Evolutionary conservation across 2,888 invertebrate species (phyloP).

Genomic region (Pardosa pseudoannulata): DNA sequence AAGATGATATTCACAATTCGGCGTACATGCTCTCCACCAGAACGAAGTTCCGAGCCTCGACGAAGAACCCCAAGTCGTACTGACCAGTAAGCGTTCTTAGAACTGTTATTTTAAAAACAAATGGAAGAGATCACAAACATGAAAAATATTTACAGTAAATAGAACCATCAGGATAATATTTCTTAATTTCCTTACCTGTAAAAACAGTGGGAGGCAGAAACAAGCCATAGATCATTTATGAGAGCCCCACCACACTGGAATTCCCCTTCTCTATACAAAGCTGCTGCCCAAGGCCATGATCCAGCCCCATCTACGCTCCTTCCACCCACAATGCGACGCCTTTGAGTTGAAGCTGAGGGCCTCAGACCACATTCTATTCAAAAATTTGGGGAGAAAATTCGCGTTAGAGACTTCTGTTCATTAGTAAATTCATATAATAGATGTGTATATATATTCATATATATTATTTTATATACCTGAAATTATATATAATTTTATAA

Average conservation of each 20-base stretch:
- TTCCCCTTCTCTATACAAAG: slow-evolving; percentile 88
- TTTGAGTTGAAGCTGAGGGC: slow-evolving; percentile 28
- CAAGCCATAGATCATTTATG: slow-evolving; percentile 84
- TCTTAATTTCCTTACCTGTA: slow-evolving; percentile 81
- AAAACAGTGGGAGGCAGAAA: slow-evolving; percentile 89
- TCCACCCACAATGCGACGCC: slow-evolving; percentile 84
- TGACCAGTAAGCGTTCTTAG: slow-evolving; percentile 82
- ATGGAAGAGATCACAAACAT: no score
- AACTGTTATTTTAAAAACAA: slow-evolving; percentile 48
- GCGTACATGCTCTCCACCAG: slow-evolving; percentile 86
- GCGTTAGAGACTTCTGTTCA: no score
- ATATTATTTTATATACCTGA: no score
- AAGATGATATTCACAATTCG: slow-evolving; percentile 83
- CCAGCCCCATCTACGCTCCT: slow-evolving; percentile 86
- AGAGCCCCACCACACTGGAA: slow-evolving; percentile 90
- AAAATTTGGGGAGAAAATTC: no score
- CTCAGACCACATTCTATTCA: slow-evolving; percentile 74
- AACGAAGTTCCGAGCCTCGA: slow-evolving; percentile 84
- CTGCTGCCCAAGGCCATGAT: slow-evolving; percentile 92
- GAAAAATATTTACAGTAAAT: neutral
- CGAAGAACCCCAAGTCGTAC: slow-evolving; percentile 87
- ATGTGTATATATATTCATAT: neutral
- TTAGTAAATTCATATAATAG: no score
- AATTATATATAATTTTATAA: no score
- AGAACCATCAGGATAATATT: neutral